Evolutionary conservation across 2,888 invertebrate species (phyloP), one percentile per base, ranked within the genome.

Genomic region (Drosophila pseudotalamancana): DNA sequence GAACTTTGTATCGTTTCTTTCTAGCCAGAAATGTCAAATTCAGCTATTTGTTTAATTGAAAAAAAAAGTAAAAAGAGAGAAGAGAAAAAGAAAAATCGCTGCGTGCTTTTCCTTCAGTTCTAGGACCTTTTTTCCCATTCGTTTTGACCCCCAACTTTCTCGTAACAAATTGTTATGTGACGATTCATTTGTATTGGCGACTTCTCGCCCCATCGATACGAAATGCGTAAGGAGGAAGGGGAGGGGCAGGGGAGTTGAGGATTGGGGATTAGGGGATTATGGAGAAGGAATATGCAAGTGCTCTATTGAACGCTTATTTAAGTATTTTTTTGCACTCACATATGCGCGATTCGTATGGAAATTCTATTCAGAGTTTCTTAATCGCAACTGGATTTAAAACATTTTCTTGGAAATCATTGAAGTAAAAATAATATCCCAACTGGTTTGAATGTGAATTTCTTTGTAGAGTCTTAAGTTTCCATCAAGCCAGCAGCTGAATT

Each of bases 41-140:
- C 86, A 86, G 83, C 83, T 73, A 80, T 83, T 80, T 83, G 83
- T 83, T 83, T 86, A 80, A 83, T 83, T 86, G 81, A 80, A 85
- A 82, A 72, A 37, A 59, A 32, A 21, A 32, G 46, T 56, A 43
- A 46, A 61, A 16, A 3, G 32, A 34, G 50, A 40, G 45, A 45
- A 40, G 48, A 39, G 9, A 4, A 23, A 34, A 19, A 43, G 34
- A 46, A 21, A 46, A 60, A 49, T 21, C 32, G 42, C 46, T 54
- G 34, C 56, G 37, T 57, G 45, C 49, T 16, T 25, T 31, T 32
- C 16, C 4, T 11, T 6, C 3, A 12, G 14, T 21, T 25, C 37
- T 18, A 2, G 1, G 12, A 18, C 16, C 29, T 48, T 29, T 43
- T 35, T 6, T n/a, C 16, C 4, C 23, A n/a, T 25, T 37, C 18